Percentiles rank a stretch among this genome's conserved stretches.
phyloP scores from a whole-genome alignment of 1,140 invertebrate species.

The Sarcophaga bullata region DNA sequence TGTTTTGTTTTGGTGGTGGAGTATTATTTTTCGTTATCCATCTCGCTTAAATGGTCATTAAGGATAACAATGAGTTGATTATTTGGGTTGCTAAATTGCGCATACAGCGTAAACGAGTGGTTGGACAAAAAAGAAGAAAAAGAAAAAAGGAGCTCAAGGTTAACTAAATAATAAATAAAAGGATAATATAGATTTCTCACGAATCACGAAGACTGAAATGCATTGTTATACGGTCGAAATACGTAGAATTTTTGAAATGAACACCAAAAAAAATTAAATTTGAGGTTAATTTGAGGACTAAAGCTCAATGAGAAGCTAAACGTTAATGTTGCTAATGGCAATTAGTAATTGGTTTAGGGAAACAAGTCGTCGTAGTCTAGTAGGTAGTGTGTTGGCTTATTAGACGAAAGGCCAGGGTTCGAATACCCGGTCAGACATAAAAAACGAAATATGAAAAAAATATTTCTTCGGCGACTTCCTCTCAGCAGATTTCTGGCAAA shows the following conservation, averaged over 20 bases:
- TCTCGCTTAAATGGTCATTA: constrained; percentile 36
- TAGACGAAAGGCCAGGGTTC: too few relatives aligned
- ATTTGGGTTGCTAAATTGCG: constrained; percentile 29
- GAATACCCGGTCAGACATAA: too few relatives aligned
- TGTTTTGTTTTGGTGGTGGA: background rate
- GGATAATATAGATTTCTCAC: constrained; percentile 2
- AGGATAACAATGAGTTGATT: constrained; percentile 34
- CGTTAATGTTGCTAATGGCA: background rate
- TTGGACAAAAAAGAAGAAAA: background rate
- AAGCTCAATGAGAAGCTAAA: background rate
- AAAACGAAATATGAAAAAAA: too few relatives aligned
- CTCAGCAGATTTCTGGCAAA: too few relatives aligned
- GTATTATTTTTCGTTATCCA: constrained; percentile 7
- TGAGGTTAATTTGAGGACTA: background rate
- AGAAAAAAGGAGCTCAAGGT: background rate
- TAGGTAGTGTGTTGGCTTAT: too few relatives aligned
- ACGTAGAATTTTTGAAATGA: background rate
- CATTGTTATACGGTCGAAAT: background rate
- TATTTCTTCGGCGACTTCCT: too few relatives aligned
- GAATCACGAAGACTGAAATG: background rate
- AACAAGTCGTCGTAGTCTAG: too few relatives aligned
- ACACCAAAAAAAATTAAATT: background rate
- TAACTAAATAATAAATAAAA: background rate
- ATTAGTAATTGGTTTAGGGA: too few relatives aligned
- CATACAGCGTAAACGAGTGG: background rate